These are phyloP conservation scores for Apeira syringaria DNA, from an alignment of 2,888 invertebrate species.

Conservation along the genomic window DNA sequence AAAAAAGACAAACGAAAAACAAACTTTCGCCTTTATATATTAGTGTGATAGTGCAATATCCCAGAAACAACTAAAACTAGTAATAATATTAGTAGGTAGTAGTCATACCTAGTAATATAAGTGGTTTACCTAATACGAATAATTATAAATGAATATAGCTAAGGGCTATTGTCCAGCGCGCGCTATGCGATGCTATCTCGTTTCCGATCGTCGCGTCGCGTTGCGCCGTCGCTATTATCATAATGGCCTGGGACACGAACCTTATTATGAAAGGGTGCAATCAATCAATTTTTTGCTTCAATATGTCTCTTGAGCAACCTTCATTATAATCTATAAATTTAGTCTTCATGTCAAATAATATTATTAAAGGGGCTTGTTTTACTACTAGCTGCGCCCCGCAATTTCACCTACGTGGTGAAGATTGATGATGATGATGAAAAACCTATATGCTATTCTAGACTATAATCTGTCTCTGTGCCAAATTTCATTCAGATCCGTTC, in stretches of 20 bases:
- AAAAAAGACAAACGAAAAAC: too few species aligned
- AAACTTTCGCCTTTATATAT: too few species aligned
- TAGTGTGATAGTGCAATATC: not conserved
- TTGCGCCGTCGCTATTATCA: constrained; percentile 74
- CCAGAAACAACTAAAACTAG: constrained; percentile 23
- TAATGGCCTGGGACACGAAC: constrained; percentile 77
- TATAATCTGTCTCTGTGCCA: too few species aligned
- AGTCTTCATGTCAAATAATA: too few species aligned
- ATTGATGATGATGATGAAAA: too few species aligned
- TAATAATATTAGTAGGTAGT: too few species aligned
- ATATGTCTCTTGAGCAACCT: constrained; percentile 45
- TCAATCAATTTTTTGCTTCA: constrained; percentile 66
- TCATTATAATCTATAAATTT: not conserved
- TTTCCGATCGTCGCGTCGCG: constrained; percentile 77
- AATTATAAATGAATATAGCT: constrained; percentile 70
- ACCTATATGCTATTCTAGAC: too few species aligned
- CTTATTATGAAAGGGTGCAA: constrained; percentile 61
- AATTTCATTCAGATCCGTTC: too few species aligned
- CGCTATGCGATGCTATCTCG: constrained; percentile 77
- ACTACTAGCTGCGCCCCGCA: too few species aligned
- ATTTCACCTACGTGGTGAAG: too few species aligned
- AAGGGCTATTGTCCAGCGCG: constrained; percentile 78
- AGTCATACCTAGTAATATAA: constrained; percentile 52
- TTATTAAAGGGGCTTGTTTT: too few species aligned
- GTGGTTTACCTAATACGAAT: constrained; percentile 60